Evolutionary conservation across 2,797 vertebrate species (phyloP), one percentile per base, ranked within the genome.

Genomic region (Acipenser ruthenus): DNA sequence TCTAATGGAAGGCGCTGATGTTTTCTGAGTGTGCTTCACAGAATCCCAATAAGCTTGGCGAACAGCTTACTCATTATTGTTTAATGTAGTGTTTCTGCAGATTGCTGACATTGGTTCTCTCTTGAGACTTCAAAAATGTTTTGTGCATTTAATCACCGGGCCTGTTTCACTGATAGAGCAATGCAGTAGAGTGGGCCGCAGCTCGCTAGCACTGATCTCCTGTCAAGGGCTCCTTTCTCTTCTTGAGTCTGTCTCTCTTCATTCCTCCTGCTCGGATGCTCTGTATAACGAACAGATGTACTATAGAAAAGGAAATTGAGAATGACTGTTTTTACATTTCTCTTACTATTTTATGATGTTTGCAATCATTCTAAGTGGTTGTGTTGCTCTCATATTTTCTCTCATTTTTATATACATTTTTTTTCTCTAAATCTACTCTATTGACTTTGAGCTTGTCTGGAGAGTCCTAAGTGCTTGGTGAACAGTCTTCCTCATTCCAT

Each of bases 81-180:
- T 62, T 62, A 62, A 62, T 62, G 60, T 62, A 62, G 60, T 62
- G 15, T 62, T 62, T 62, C 60, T 18, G 60, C 10, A 62, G 60
- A 62, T 62, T 62, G 18, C 60, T 62, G 18, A 6, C 47, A n/a
- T 12, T 18, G 8, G 10, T n/a, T 8, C 4, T 18, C 47, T 58
- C 13, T 58, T 10, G 55, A 58, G 55, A 58, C 11, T 58, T 58
- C 55, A 58, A 13, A 58, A 58, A 58, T 58, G 12, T 58, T 58
- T 58, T n/a, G 11, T 58, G 55, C n/a, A 58, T 58, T 58, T 58
- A 58, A 58, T 58, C 10, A 58, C 11, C 11, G 12, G 55, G 55
- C 55, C 55, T 58, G 55, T 58, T n/a, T 58, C 13, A 6, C 8
- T 58, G 55, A 58, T n/a, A 13, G 55, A 58, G 55, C 9, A 58